These are phyloP conservation scores for Tipula unca DNA, from an alignment of 2,888 invertebrate species.

Conservation along the genomic window DNA sequence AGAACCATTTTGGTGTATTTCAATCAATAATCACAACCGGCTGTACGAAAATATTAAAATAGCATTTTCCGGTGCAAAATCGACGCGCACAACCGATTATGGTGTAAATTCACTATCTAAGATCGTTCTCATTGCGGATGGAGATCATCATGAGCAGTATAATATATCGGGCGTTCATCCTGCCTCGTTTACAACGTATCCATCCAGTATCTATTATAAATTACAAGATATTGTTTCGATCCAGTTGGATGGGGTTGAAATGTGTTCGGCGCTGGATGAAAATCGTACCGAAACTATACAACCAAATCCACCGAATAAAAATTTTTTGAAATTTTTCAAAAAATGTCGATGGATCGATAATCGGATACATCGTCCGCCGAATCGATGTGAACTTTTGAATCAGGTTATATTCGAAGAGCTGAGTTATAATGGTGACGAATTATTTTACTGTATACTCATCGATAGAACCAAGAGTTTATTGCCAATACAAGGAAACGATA, in stretches of 20 bases:
- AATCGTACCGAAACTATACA: background rate
- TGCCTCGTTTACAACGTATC: background rate
- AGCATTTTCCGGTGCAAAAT: background rate
- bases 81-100: background rate
- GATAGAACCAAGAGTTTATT: background rate
- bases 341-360: background rate
- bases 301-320: background rate
- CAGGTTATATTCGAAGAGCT: background rate
- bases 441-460: background rate
- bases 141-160: background rate
- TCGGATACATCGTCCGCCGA: background rate
- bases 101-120: background rate
- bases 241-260: background rate
- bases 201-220: background rate
- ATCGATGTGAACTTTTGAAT: background rate
- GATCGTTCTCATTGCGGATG: background rate
- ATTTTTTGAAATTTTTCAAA: background rate
- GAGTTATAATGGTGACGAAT: background rate
- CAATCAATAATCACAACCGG: background rate
- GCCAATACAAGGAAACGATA: background rate
- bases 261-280: background rate
- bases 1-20: background rate
- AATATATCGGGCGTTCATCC: background rate
- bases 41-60: background rate
- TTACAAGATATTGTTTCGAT: background rate